Conservation (phyloP, 2,113 vertebrate species). For the Nannobrachium achirus region DNA sequence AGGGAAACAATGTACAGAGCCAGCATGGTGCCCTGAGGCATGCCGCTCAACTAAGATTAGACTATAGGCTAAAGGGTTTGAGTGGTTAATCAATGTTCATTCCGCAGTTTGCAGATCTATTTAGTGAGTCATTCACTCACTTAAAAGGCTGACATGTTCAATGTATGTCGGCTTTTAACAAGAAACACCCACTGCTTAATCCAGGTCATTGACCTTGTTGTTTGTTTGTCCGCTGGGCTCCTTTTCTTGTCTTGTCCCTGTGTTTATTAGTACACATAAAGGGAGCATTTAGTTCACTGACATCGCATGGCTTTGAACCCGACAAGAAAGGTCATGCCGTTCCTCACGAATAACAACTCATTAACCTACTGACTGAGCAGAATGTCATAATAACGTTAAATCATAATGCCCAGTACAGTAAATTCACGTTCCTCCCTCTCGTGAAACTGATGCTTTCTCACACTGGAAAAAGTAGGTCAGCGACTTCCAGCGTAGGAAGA, state of each 20-base stretch:
- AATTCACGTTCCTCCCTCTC: too few relatives aligned
- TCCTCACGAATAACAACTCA: not conserved
- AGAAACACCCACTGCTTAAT: not conserved
- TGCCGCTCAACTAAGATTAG: too few relatives aligned
- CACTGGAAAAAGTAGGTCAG: conserved; percentile 31
- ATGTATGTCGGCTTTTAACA: not conserved
- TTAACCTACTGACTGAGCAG: conserved; percentile 31
- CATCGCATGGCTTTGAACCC: too few relatives aligned
- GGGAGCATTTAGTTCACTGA: too few relatives aligned
- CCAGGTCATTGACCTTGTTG: not conserved
- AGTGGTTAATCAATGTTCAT: conserved; percentile 20
- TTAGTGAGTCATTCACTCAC: too few relatives aligned
- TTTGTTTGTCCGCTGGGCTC: not conserved
- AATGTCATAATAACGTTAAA: conserved; percentile 11
- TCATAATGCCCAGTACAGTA: conserved; percentile 3
- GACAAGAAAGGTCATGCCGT: too few relatives aligned
- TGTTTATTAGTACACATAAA: too few relatives aligned
- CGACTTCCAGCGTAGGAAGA: not conserved
- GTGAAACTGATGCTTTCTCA: conserved; percentile 3
- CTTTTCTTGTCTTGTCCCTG: too few relatives aligned
- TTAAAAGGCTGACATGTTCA: not conserved
- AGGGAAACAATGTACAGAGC: conserved; percentile 4
- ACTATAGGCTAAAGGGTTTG: conserved; percentile 13
- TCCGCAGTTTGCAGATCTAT: too few relatives aligned
- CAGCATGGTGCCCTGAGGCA: too few relatives aligned